Base-by-base conservation (phyloP, 92 coral and sea anemone species). In the Epizoanthus scotinus region DNA sequence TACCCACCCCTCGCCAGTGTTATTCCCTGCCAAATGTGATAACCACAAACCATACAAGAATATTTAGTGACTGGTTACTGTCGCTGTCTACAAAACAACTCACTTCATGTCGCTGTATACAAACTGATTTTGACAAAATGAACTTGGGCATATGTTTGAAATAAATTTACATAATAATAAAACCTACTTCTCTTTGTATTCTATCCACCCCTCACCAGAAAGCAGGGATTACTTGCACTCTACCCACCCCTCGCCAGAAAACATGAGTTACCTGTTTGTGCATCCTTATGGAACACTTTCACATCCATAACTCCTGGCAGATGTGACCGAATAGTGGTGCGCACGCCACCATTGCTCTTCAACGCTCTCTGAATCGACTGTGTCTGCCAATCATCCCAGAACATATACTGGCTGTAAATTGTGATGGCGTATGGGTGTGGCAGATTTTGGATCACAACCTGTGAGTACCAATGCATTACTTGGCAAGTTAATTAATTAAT, bases 351-450 rank as follows among this genome's bases (percentile, higher is more conserved):
- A 8, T 90, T 87, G 17, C 74, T 74, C 63, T 88, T 89, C 29
- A 75, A 80, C 0, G 99, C 94, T 53, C 93, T 91, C 80, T 79
- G 89, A 26, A 95, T 89, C 24, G 91, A 79, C 28, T 84, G 94
- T 1, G 95, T 91, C 36, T 89, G 85, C 99, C 99, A 95, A 88
- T 95, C 99, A 36, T 93, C 99, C 99, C 99, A 95, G 92, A 89
- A 95, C 79, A 95, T 86, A 63, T 71, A 87, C 69, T 87, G 79
- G 81, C 82, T 86, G 69, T 81, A 94, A 47, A 95, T 88, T 44
- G 94, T 77, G 71, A 95, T 91, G 53, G 99, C 91, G 67, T 95
- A 95, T 2, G 99, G 99, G 65, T 95, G 99, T 10, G 89, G 92
- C 4, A 94, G 78, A 5, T 50, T 71, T 5, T 79, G 62, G 29